Evolutionary conservation across 2,888 invertebrate genomes (phyloP).

Genomic region (Thera obeliscata): DNA sequence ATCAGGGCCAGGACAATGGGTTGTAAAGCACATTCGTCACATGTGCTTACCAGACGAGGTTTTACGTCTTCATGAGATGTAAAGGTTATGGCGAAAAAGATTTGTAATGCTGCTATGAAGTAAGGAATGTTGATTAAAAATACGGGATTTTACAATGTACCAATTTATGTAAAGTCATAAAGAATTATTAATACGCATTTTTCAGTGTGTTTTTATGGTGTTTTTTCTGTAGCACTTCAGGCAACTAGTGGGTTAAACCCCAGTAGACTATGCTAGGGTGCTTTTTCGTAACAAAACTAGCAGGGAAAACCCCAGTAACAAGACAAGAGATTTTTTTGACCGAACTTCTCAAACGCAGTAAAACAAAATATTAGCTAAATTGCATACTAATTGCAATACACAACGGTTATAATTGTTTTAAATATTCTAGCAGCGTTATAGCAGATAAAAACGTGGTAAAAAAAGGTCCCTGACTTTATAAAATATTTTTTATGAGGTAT

Average conservation of each 20-base stretch:
- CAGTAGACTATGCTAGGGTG: too few species aligned
- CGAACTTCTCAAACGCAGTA: too few species aligned
- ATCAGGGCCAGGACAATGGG: conserved; percentile 26
- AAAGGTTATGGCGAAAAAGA: conserved; percentile 14
- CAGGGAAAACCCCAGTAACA: too few species aligned
- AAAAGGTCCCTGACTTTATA: background rate
- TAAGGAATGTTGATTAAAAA: conserved; percentile 25
- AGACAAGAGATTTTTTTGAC: too few species aligned
- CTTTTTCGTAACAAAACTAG: too few species aligned
- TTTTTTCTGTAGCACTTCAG: too few species aligned
- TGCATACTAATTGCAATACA: too few species aligned
- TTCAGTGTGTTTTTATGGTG: background rate
- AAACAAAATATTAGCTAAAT: too few species aligned
- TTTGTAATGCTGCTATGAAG: conserved; percentile 8
- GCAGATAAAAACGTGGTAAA: too few species aligned
- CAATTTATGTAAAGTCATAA: background rate
- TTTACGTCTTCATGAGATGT: conserved; percentile 5
- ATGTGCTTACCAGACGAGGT: conserved; percentile 41
- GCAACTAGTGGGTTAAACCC: too few species aligned
- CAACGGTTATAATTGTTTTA: too few species aligned
- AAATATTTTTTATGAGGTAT: background rate
- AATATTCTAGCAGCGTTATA: too few species aligned
- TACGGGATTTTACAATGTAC: background rate
- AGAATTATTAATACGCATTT: background rate
- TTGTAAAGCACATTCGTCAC: conserved; percentile 39